phyloP scores from a whole-genome alignment of 1,140 invertebrate genomes.

The Chironomus striatipennis region DNA sequence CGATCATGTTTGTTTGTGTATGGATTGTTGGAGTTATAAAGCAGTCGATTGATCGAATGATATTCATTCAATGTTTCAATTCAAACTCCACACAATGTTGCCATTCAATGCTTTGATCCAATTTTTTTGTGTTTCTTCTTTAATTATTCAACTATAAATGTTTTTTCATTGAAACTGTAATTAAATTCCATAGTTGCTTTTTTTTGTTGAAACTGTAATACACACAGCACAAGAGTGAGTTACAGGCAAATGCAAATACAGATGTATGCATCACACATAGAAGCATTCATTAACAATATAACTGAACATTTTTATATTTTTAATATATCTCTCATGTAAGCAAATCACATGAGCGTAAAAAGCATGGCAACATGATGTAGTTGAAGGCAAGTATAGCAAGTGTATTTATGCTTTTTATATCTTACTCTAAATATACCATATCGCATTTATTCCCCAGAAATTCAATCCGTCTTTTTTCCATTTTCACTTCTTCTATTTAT shows the following conservation, averaged over 20 bases:
- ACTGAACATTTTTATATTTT: background rate
- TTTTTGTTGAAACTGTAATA: no score
- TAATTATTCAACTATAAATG: no score
- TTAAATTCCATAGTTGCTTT: background rate
- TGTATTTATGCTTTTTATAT: background rate
- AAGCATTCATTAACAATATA: background rate
- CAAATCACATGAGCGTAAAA: constrained; percentile 5
- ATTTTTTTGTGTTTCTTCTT: no score
- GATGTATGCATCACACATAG: background rate
- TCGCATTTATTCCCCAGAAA: no score
- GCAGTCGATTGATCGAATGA: background rate
- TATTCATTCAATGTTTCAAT: background rate
- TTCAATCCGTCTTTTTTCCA: no score
- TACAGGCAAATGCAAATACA: background rate
- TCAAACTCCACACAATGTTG: background rate
- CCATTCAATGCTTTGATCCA: background rate
- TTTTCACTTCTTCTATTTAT: no score
- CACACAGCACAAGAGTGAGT: no score
- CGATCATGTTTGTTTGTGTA: background rate
- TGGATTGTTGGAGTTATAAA: background rate
- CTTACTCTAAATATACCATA: no score
- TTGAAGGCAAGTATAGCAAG: constrained; percentile 4
- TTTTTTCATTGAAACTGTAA: background rate
- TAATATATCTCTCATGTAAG: background rate
- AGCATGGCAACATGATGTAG: background rate